A percentile compares a stretch with the other conserved stretches of the same genome.
Evolutionary conservation across 2,797 vertebrate genomes (phyloP).

Genomic region (Gephyroberyx darwinii): DNA sequence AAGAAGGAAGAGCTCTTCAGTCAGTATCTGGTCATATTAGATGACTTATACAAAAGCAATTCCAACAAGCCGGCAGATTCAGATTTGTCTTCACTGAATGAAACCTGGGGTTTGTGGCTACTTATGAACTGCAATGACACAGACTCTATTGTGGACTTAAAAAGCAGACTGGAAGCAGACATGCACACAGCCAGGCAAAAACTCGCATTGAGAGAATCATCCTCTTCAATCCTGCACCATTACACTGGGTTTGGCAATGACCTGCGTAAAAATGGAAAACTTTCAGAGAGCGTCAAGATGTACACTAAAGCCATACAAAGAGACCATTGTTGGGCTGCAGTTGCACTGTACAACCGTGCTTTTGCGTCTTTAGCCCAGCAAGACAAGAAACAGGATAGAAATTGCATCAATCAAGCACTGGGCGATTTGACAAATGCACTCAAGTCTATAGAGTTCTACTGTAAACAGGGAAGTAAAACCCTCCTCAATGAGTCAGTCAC

Average conservation of each 20-base stretch:
- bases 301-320: constrained; percentile 56
- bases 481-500: accelerated
- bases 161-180: constrained; percentile 17
- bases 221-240: constrained; percentile 58
- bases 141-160: background rate
- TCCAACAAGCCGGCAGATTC: constrained; percentile 29
- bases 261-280: background rate
- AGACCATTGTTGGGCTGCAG: constrained; percentile 60
- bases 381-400: constrained; percentile 4
- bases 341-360: constrained; percentile 74
- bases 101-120: constrained; percentile 66
- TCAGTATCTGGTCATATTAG: constrained; percentile 27
- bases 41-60: constrained; percentile 30
- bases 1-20: constrained; percentile 53
- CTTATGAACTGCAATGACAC: constrained; percentile 24
- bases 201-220: constrained; percentile 45
- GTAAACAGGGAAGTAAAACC: background rate
- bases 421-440: constrained; percentile 66
- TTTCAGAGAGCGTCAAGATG: constrained; percentile 47
- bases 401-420: constrained; percentile 52
- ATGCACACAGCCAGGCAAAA: constrained; percentile 40
- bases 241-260: constrained; percentile 56
- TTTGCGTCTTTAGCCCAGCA: constrained; percentile 52
- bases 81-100: constrained; percentile 53
- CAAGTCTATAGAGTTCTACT: constrained; percentile 47